Percentiles rank a stretch among this genome's conserved stretches.
Conservation (phyloP, 2,113 vertebrate species). For the Cervus canadensis region DNA sequence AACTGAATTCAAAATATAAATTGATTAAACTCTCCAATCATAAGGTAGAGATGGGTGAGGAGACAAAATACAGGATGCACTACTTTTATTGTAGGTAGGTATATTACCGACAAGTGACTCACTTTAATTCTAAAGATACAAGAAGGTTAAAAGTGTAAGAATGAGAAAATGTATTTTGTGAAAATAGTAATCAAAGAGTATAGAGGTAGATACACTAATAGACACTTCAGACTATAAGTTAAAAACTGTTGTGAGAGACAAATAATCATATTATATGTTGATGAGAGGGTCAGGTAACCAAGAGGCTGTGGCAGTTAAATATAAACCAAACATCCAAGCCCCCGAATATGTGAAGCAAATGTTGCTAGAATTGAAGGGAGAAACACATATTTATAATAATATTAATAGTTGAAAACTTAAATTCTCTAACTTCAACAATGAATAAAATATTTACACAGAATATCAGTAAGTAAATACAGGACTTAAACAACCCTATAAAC, state of each 20-base stretch:
- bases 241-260: background rate
- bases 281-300: background rate
- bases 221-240: background rate
- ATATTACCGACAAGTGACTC: background rate
- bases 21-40: background rate
- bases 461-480: background rate
- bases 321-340: background rate
- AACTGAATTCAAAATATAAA: background rate
- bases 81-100: background rate
- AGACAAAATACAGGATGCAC: background rate
- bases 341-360: background rate
- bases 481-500: background rate
- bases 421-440: background rate
- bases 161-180: background rate
- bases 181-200: background rate
- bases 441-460: background rate
- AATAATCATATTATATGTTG: background rate
- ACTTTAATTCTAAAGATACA: background rate
- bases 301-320: background rate
- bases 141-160: background rate
- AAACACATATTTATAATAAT: background rate
- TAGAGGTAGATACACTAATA: background rate
- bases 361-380: background rate
- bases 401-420: background rate
- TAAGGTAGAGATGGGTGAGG: background rate